A percentile compares a stretch with the other conserved stretches of the same genome.
Conservation (phyloP, 37 sponge, comb jelly and placozoan species). For the Beroe forskalii region DNA sequence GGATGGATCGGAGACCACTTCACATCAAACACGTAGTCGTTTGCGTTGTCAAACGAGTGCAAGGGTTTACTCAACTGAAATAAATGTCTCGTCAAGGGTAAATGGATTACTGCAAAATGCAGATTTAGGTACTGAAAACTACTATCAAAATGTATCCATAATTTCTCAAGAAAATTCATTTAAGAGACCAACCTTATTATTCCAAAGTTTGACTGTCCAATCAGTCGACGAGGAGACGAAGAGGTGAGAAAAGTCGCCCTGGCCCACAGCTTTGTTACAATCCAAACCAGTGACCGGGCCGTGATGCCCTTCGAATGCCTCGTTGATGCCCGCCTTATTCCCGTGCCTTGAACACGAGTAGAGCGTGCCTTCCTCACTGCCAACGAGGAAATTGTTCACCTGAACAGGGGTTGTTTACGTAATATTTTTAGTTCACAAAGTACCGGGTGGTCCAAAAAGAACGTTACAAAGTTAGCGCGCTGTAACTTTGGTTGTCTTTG, state of each 20-base stretch:
- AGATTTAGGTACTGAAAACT: no score
- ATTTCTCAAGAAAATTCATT: no score
- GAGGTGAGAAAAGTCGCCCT: constrained; percentile 73
- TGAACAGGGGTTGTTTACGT: neutral
- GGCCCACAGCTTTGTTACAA: constrained; percentile 50
- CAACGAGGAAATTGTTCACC: constrained; percentile 91
- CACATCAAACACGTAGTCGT: constrained; percentile 95
- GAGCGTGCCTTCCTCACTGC: constrained; percentile 89
- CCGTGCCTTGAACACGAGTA: constrained; percentile 87
- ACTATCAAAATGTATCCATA: no score
- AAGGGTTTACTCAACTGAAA: constrained; percentile 69
- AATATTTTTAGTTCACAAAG: no score
- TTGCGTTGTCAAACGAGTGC: constrained; percentile 81
- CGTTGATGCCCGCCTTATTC: constrained; percentile 76
- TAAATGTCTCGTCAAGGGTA: no score
- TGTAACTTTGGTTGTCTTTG: no score
- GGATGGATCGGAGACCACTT: constrained; percentile 96
- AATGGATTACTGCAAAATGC: no score
- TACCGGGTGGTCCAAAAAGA: no score
- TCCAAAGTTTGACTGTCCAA: constrained; percentile 98
- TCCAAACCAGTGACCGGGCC: constrained; percentile 80
- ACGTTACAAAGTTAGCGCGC: no score
- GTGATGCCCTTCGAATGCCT: constrained; percentile 86
- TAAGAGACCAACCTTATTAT: constrained; percentile 72
- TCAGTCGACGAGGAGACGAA: constrained; percentile 95